These are phyloP conservation scores for Arctopsyche grandis DNA, from an alignment of 1,140 invertebrate genomes.

Conservation along the genomic window DNA sequence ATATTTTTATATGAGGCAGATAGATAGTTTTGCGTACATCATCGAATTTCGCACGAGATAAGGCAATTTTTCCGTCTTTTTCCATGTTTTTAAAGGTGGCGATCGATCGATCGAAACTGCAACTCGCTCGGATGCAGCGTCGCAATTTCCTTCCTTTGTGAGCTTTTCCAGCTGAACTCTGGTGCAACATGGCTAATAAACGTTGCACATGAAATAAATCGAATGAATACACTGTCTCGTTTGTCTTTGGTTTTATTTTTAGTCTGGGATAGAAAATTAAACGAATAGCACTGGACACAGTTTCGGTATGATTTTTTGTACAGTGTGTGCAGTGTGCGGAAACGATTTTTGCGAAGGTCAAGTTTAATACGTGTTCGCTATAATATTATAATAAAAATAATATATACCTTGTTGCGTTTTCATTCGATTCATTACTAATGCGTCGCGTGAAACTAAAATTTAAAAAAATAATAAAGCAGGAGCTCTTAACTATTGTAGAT, in stretches of 20 bases:
- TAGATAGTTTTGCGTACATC: neutral
- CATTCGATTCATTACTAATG: no score
- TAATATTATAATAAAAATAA: no score
- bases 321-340: neutral
- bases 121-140: neutral
- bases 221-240: no score
- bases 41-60: neutral
- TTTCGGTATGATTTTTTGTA: neutral
- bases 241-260: neutral
- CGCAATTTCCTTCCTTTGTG: conserved; percentile 7
- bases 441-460: no score
- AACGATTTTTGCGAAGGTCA: conserved; percentile 9
- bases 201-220: no score
- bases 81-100: no score
- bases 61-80: neutral
- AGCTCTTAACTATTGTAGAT: no score
- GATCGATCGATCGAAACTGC: neutral
- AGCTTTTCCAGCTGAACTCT: neutral
- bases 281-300: no score
- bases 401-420: no score
- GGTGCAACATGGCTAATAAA: no score
- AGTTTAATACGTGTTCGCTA: neutral
- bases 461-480: no score
- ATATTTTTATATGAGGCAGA: neutral
- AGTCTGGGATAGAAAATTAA: neutral